phyloP scores from a whole-genome alignment of 2,888 invertebrate genomes.

The Leptopilina myrica region DNA sequence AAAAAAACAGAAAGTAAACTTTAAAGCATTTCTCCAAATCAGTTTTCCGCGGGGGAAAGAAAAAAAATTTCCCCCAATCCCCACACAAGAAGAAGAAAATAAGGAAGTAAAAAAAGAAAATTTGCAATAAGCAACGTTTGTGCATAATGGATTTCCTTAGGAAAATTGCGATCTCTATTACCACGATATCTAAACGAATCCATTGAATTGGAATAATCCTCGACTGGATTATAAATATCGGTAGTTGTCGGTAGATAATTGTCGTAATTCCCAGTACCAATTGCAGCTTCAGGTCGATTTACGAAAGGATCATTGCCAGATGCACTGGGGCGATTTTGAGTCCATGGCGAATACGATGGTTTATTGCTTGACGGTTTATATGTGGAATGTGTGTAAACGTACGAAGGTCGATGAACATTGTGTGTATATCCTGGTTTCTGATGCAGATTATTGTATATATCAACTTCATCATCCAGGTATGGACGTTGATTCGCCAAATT shows the following conservation, averaged over 20 bases:
- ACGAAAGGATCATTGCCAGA: constrained; percentile 49
- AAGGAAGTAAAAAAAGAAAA: not conserved
- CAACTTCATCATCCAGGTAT: constrained; percentile 78
- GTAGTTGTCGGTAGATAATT: constrained; percentile 65
- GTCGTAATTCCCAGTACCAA: constrained; percentile 64
- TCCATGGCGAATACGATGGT: constrained; percentile 58
- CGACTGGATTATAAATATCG: constrained; percentile 71
- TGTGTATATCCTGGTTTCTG: constrained; percentile 79
- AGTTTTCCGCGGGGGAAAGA: not conserved
- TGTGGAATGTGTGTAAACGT: constrained; percentile 50
- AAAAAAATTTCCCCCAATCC: not conserved
- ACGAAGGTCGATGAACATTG: constrained; percentile 57
- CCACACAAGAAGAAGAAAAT: not conserved
- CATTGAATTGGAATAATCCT: constrained; percentile 70
- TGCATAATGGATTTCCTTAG: constrained; percentile 6
- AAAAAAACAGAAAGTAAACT: not conserved
- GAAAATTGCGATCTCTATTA: constrained; percentile 64
- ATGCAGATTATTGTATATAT: constrained; percentile 70
- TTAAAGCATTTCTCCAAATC: not conserved
- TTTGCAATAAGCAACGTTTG: not conserved
- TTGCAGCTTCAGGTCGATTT: constrained; percentile 54
- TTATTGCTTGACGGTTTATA: constrained; percentile 55
- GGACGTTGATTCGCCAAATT: constrained; percentile 73
- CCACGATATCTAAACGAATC: constrained; percentile 73
- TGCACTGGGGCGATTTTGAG: constrained; percentile 59